phyloP scores from a whole-genome alignment of 2,797 vertebrate species.

The Paratrypauchen microcephalus region DNA sequence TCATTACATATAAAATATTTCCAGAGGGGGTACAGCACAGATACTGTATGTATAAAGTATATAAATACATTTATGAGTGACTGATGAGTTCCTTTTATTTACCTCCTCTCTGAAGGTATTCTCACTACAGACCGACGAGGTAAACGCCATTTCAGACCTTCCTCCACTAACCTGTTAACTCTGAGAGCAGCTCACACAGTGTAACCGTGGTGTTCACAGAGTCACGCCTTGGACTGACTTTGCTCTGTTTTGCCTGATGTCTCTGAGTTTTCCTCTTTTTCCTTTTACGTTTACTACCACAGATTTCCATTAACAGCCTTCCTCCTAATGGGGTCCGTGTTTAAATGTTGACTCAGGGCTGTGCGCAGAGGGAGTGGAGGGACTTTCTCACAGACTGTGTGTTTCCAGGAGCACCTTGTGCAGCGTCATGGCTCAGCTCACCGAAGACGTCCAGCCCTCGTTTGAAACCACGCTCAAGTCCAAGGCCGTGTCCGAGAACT shows the following conservation, averaged over 20 bases:
- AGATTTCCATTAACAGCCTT: conserved; percentile 56
- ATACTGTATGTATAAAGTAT: conserved; percentile 14
- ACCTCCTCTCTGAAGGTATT: conserved; percentile 87
- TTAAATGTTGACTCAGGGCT: conserved; percentile 38
- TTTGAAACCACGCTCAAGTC: conserved; percentile 96
- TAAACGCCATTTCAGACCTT: conserved; percentile 75
- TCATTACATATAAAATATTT: background rate
- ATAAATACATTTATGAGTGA: conserved; percentile 50
- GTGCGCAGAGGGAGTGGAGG: conserved; percentile 5
- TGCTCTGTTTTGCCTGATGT: conserved; percentile 56
- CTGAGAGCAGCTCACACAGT: conserved; percentile 47
- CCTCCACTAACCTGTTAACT: conserved; percentile 78
- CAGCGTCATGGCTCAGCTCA: conserved; percentile 96
- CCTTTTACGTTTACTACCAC: conserved; percentile 49
- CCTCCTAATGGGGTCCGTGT: conserved; percentile 28
- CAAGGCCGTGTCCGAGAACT: conserved; percentile 91
- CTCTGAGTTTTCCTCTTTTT: conserved; percentile 30
- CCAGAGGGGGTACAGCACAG: conserved; percentile 22
- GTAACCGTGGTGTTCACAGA: conserved; percentile 55
- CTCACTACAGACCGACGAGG: conserved; percentile 81
- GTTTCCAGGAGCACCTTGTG: conserved; percentile 93
- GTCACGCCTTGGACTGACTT: conserved; percentile 45
- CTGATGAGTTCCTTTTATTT: conserved; percentile 81
- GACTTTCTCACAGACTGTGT: conserved; percentile 27
- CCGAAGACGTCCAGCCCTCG: conserved; percentile 93